Conservation (phyloP, 2,888 invertebrate species). For the Invenusta paracnida region DNA sequence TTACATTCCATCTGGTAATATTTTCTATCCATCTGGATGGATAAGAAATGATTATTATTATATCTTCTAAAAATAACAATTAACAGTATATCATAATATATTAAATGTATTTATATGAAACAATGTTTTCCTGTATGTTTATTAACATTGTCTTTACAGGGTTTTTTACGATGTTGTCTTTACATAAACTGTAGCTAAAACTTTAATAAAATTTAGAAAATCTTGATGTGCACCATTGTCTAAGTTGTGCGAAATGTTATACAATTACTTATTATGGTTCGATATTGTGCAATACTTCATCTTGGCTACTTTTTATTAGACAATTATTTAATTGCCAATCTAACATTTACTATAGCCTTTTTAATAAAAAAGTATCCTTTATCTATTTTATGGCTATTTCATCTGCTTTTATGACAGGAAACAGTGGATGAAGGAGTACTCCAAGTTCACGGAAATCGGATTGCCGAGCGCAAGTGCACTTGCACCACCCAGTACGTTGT, state of each 20-base stretch:
- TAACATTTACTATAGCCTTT: neutral
- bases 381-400: neutral
- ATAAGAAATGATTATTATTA: too few species aligned
- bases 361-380: neutral
- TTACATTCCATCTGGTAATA: too few species aligned
- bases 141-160: too few species aligned
- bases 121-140: too few species aligned
- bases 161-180: too few species aligned
- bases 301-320: neutral
- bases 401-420: neutral
- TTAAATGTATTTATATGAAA: too few species aligned
- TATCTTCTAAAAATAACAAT: too few species aligned
- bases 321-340: neutral
- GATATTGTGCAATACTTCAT: neutral
- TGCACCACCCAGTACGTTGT: neutral
- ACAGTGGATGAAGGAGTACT: neutral
- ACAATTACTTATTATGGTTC: neutral
- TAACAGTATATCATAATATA: too few species aligned
- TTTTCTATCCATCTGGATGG: too few species aligned
- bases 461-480: neutral
- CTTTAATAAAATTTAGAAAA: too few species aligned
- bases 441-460: neutral
- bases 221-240: too few species aligned
- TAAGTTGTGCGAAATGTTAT: neutral
- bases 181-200: too few species aligned